phyloP scores from a whole-genome alignment of 2,113 vertebrate species.

The Phainopepla nitens region DNA sequence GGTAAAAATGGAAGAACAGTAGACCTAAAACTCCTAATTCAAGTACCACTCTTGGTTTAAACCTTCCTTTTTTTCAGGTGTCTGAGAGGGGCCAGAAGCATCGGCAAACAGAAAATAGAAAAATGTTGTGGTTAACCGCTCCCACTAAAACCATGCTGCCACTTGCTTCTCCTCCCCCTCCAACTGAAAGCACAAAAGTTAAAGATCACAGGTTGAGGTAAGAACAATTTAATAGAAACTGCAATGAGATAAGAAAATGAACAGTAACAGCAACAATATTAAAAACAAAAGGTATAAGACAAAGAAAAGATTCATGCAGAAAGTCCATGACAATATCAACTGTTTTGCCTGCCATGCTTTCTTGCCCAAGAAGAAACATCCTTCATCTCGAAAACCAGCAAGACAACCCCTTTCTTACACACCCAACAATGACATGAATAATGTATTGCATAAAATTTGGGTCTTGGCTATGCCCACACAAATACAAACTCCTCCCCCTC shows the following conservation, averaged over 20 bases:
- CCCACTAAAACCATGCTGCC: background rate
- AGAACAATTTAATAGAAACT: background rate
- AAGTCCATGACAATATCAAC: background rate
- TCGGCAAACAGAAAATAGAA: background rate
- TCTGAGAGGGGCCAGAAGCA: background rate
- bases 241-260: background rate
- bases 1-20: background rate
- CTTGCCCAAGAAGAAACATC: background rate
- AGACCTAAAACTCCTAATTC: background rate
- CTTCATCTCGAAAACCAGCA: background rate
- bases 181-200: background rate
- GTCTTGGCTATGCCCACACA: background rate
- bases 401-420: background rate
- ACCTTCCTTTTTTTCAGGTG: background rate
- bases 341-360: accelerated
- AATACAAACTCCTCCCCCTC: background rate
- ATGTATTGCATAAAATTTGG: background rate
- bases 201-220: background rate
- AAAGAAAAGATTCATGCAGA: background rate
- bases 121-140: background rate
- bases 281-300: background rate
- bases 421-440: too few species aligned
- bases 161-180: background rate
- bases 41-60: background rate
- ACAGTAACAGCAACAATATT: background rate